These are phyloP conservation scores for Drepana arcuata DNA, from an alignment of 1,140 invertebrate genomes.

Conservation along the genomic window DNA sequence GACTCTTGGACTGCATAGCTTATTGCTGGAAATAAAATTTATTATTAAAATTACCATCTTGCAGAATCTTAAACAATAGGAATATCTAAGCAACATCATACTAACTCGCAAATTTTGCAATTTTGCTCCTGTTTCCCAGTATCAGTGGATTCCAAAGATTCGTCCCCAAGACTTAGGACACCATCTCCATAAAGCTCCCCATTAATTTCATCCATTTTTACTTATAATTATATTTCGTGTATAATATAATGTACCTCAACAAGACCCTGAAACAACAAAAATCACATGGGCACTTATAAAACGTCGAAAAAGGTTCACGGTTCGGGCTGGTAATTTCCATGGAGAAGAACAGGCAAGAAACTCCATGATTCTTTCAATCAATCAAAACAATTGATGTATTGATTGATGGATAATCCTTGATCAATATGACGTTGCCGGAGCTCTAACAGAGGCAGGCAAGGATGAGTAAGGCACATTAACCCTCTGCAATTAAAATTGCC, in stretches of 20 bases:
- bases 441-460: no score
- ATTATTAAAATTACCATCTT: conserved; percentile 1
- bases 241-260: conserved; percentile 57
- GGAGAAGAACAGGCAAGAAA: no score
- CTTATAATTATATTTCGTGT: conserved; percentile 61
- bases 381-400: no score
- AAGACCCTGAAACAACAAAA: conserved; percentile 43
- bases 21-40: conserved; percentile 73
- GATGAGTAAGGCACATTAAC: no score
- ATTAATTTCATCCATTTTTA: conserved; percentile 70
- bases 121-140: conserved; percentile 69
- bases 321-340: no score
- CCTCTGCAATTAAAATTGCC: no score
- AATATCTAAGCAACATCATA: not conserved
- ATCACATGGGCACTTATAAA: not conserved
- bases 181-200: conserved; percentile 68
- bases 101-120: conserved; percentile 71
- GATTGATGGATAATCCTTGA: no score
- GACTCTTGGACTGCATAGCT: conserved; percentile 85
- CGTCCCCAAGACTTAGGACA: conserved; percentile 65
- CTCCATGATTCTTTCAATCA: no score
- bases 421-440: no score
- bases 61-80: not conserved
- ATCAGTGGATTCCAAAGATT: conserved; percentile 65
- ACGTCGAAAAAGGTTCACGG: no score